phyloP scores from a whole-genome alignment of 2,797 vertebrate genomes.

The Tarsius wallacei region DNA sequence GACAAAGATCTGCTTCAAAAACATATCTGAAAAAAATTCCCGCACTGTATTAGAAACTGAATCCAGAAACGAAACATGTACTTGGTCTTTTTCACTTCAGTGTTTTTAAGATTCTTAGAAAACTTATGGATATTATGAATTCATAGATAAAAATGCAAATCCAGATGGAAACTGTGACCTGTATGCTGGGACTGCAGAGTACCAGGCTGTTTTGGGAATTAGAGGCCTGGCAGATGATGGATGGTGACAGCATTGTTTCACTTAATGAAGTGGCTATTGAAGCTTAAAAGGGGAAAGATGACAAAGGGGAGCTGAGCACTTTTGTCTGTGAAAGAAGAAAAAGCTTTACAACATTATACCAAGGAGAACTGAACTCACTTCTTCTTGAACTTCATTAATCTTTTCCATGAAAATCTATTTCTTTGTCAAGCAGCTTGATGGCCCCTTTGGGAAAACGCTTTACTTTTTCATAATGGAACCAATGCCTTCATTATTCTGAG shows the following conservation, averaged over 20 bases:
- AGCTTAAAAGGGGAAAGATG: slow-evolving; percentile 56
- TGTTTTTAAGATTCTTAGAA: slow-evolving; percentile 61
- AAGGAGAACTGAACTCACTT: slow-evolving; percentile 57
- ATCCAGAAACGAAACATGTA: slow-evolving; percentile 17
- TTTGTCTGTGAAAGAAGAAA: slow-evolving; percentile 65
- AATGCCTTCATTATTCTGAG: neutral
- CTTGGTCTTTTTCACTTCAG: neutral
- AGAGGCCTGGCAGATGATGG: slow-evolving; percentile 11
- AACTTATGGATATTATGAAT: slow-evolving; percentile 37
- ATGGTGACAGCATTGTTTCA: slow-evolving; percentile 51
- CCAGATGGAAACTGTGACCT: neutral
- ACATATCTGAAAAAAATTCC: slow-evolving; percentile 39
- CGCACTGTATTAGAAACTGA: neutral
- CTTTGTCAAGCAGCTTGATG: slow-evolving; percentile 43
- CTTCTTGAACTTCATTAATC: slow-evolving; percentile 75
- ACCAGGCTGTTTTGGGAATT: slow-evolving; percentile 10
- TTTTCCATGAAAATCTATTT: slow-evolving; percentile 54
- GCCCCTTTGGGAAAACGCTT: slow-evolving; percentile 55
- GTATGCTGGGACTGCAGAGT: neutral
- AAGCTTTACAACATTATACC: neutral
- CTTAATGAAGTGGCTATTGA: slow-evolving; percentile 71
- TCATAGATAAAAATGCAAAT: slow-evolving; percentile 67
- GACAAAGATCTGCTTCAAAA: neutral
- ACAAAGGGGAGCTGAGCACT: neutral
- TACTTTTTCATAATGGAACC: slow-evolving; percentile 45